Evolutionary conservation across 2,888 invertebrate genomes (phyloP).

Genomic region (Leuctra nigra): DNA sequence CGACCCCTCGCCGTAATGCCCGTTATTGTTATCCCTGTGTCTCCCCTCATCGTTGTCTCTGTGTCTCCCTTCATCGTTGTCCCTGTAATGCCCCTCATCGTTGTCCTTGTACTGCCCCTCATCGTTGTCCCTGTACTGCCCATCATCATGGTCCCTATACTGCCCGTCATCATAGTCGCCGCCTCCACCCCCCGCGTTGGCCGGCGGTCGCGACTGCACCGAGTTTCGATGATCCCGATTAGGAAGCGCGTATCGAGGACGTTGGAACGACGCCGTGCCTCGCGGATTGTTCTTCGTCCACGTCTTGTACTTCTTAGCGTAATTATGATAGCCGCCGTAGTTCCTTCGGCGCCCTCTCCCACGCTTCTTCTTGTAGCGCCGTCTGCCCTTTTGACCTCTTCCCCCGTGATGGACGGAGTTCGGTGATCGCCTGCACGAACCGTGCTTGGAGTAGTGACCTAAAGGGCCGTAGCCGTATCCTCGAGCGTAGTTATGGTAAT

Average conservation of each 20-base stretch:
- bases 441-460: not conserved
- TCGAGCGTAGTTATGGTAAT: conserved; percentile 19
- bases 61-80: not conserved
- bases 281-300: conserved; percentile 16
- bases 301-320: conserved; percentile 20
- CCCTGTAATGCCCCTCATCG: not conserved
- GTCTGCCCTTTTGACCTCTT: not conserved
- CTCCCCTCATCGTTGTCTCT: not conserved
- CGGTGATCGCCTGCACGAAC: not conserved
- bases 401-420: not conserved
- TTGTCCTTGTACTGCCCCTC: conserved; percentile 1
- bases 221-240: not conserved
- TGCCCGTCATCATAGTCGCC: not conserved
- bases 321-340: conserved; percentile 21
- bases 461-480: conserved; percentile 21
- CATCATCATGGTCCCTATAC: conserved; percentile 9
- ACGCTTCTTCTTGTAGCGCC: conserved; percentile 17
- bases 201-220: not conserved
- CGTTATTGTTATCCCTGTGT: not conserved
- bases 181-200: conserved; percentile 1
- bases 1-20: not conserved
- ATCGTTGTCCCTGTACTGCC: not conserved
- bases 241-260: conserved; percentile 1
- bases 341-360: conserved; percentile 8
- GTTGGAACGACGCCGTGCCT: conserved; percentile 3